phyloP scores from a whole-genome alignment of 2,888 invertebrate genomes.

The Fabriciana adippe region DNA sequence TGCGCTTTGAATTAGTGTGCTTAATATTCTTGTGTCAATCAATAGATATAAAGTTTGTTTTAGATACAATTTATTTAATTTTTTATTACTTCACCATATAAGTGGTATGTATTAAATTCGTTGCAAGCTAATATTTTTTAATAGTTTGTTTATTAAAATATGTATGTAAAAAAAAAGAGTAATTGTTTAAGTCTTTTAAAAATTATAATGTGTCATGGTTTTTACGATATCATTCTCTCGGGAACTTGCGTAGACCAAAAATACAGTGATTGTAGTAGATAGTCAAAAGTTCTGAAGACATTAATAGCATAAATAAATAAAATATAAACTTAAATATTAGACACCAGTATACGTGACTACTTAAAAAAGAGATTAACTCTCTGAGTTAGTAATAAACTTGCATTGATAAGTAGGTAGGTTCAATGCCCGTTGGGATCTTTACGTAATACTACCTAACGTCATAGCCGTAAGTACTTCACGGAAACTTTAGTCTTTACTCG shows the following conservation, averaged over 20 bases:
- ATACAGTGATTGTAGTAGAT: too few relatives aligned
- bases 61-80: too few relatives aligned
- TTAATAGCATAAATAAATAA: not conserved
- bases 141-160: too few relatives aligned
- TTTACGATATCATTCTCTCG: too few relatives aligned
- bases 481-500: conserved; percentile 15
- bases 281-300: not conserved
- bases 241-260: too few relatives aligned
- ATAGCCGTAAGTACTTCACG: conserved; percentile 13
- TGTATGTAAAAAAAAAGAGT: too few relatives aligned
- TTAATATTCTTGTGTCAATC: conserved; percentile 21
- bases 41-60: not conserved
- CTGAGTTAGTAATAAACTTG: conserved; percentile 14
- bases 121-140: too few relatives aligned
- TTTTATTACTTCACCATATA: too few relatives aligned
- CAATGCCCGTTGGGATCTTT: conserved; percentile 21
- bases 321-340: not conserved
- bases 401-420: conserved; percentile 18
- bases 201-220: too few relatives aligned
- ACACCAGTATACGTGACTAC: not conserved
- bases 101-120: too few relatives aligned
- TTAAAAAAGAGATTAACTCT: not conserved
- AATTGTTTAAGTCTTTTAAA: too few relatives aligned
- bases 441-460: conserved; percentile 18
- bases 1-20: conserved; percentile 24